phyloP scores from a whole-genome alignment of 1,140 invertebrate genomes.

The Zaprionus ghesquierei region DNA sequence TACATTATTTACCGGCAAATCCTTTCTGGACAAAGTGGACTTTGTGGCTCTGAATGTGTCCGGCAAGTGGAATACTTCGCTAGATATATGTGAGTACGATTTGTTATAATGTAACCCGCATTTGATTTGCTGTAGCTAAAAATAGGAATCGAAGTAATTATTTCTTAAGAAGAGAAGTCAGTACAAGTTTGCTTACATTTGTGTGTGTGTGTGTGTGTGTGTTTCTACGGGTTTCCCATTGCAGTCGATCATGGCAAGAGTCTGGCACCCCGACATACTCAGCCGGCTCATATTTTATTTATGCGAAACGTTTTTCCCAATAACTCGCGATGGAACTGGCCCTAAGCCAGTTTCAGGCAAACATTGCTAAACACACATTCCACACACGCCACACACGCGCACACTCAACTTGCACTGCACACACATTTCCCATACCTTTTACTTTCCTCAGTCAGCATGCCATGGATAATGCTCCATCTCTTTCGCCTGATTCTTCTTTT shows the following conservation, averaged over 20 bases:
- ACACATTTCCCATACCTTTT: constrained; percentile 54
- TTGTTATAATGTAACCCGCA: background rate
- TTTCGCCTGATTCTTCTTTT: constrained; percentile 31
- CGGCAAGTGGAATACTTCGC: constrained; percentile 50
- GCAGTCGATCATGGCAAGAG: constrained; percentile 23
- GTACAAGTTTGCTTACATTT: background rate
- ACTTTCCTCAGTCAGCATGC: constrained; percentile 50
- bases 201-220: background rate
- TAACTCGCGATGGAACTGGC: constrained; percentile 8
- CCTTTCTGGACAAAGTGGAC: constrained; percentile 29
- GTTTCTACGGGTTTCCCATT: constrained; percentile 13
- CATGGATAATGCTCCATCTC: constrained; percentile 8
- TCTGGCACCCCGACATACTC: background rate
- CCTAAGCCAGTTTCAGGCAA: background rate
- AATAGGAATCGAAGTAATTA: background rate
- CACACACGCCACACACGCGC: constrained; percentile 36
- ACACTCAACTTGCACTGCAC: constrained; percentile 19
- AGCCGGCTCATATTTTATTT: constrained; percentile 35
- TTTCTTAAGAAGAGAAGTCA: background rate
- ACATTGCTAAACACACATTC: constrained; percentile 33
- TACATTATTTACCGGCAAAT: constrained; percentile 49
- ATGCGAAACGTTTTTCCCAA: constrained; percentile 41
- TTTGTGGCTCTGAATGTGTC: constrained; percentile 61
- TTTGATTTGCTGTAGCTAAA: background rate
- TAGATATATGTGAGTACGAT: constrained; percentile 63